phyloP scores from a whole-genome alignment of 2,888 invertebrate species.

The Ormyrus thymus region DNA sequence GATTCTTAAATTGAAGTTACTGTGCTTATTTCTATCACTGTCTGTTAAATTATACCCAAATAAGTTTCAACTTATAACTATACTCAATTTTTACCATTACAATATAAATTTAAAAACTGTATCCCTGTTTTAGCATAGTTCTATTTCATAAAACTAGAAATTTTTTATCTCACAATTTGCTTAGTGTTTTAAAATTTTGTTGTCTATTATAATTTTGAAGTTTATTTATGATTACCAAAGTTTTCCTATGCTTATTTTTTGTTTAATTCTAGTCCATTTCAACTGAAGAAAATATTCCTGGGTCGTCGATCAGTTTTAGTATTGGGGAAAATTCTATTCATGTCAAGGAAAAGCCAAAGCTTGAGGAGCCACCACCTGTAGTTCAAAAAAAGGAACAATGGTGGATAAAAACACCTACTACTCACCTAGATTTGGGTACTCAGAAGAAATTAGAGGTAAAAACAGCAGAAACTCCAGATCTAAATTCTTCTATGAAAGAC shows the following conservation, averaged over 20 bases:
- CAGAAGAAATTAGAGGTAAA: conserved; percentile 56
- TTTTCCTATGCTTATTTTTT: background rate
- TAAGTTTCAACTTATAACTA: too few species aligned
- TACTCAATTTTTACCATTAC: too few species aligned
- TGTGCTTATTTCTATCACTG: too few species aligned
- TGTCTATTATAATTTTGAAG: too few species aligned
- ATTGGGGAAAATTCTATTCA: conserved; percentile 67
- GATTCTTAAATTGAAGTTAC: too few species aligned
- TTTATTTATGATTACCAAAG: too few species aligned
- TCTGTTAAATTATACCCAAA: too few species aligned
- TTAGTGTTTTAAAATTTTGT: too few species aligned
- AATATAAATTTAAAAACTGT: too few species aligned
- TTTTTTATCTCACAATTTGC: too few species aligned
- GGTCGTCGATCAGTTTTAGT: conserved; percentile 68
- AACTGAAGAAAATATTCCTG: conserved; percentile 63
- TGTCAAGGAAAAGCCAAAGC: conserved; percentile 62
- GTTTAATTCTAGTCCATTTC: conserved; percentile 47
- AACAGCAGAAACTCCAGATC: conserved; percentile 58
- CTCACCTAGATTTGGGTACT: conserved; percentile 59
- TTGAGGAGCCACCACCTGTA: conserved; percentile 23
- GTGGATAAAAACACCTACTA: conserved; percentile 68
- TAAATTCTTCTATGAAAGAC: conserved; percentile 70
- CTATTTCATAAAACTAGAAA: too few species aligned
- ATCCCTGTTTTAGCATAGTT: too few species aligned
- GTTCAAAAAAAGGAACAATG: conserved; percentile 59